Evolutionary conservation across 2,888 invertebrate genomes (phyloP).

Genomic region (Nasonia oneida): DNA sequence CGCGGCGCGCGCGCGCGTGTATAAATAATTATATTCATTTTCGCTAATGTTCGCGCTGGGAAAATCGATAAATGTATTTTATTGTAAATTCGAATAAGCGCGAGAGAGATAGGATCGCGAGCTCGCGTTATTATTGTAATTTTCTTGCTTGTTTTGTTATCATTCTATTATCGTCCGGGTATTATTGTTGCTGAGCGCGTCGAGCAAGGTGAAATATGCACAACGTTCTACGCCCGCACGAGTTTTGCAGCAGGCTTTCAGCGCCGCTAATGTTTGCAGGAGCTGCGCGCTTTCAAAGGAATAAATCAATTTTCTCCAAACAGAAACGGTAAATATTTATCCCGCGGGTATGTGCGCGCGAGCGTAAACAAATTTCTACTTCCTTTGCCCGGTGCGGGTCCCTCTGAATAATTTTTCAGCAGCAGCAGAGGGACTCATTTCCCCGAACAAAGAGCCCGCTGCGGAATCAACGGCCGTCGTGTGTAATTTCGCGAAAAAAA

Average conservation of each 20-base stretch:
- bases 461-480: background rate
- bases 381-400: background rate
- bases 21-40: slow-evolving; percentile 40
- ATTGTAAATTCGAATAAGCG: slow-evolving; percentile 39
- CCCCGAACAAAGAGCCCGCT: slow-evolving; percentile 1
- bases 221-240: background rate
- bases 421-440: background rate
- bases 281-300: background rate
- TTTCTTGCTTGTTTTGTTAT: slow-evolving; percentile 45
- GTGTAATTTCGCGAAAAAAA: background rate
- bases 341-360: background rate
- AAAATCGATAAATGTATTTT: slow-evolving; percentile 56
- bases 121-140: slow-evolving; percentile 33
- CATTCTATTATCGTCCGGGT: slow-evolving; percentile 35
- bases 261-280: background rate
- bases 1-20: background rate
- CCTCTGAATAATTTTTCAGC: background rate
- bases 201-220: background rate
- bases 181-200: slow-evolving; percentile 6
- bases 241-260: slow-evolving; percentile 1
- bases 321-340: background rate
- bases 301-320: too few relatives aligned
- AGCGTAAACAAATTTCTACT: background rate
- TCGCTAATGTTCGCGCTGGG: slow-evolving; percentile 31
- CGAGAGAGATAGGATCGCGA: slow-evolving; percentile 39